Base-by-base conservation (phyloP, 1,140 invertebrate genomes). In the Pteromalus puparum region DNA sequence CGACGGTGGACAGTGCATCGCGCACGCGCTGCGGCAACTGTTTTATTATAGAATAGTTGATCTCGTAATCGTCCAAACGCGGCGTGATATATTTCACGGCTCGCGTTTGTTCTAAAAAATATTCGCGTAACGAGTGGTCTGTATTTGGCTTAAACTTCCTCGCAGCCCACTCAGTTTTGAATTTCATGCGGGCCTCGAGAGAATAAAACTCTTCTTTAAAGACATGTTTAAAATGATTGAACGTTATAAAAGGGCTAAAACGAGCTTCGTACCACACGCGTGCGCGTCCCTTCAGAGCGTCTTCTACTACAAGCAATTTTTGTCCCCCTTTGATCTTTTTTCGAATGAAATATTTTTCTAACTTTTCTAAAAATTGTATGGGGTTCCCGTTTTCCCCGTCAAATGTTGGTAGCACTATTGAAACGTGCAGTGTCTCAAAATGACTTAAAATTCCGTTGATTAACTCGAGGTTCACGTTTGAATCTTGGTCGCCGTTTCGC, bases 271-370 rank as follows among this genome's bases (percentile, higher is more conserved):
- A 46, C 34, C 73, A 75, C 18, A 34, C 21, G 3, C 34, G 34
- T 7, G 73, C 73, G 12, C 21, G 15, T 15, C 73, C 73, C 15
- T n/a, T 42, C 38, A 75, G 21, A 12, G 30, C 73, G 21, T 75
- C 73, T 42, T 75, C 73, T 2, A 75, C 21, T 15, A 46, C 21
- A 13, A 75, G 18, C 21, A 75, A 30, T 75, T 75, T 75, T 42
- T 75, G 38, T 7, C 9, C 38, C 5, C 1, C 18, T 42, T 6
- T 75, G 21, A 75, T n/a, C 18, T 42, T 75, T 42, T 75, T 75
- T 42, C 38, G 24, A 7, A 21, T 42, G 38, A 42, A 75, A 75
- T 75, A 42, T 75, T 75, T 75, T 42, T 75, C 73, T 9, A 75
- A 5, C 9, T 75, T 42, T 46, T 42, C 34, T 15, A 75, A 21